Conservation (phyloP, 2,113 vertebrate genomes). For the Corapipo altera region DNA sequence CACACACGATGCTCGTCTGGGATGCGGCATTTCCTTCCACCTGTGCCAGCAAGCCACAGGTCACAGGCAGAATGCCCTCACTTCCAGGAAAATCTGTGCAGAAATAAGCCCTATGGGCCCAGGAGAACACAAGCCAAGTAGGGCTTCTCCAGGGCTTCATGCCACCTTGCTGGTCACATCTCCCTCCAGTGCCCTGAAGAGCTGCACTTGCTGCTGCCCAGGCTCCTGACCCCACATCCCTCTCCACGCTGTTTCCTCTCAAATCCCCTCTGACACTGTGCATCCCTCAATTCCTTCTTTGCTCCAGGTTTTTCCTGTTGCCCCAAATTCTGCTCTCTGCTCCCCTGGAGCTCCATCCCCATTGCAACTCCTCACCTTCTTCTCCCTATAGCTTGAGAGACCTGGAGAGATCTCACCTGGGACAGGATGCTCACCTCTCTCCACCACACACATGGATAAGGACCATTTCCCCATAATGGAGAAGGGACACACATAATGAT, state of each 20-base stretch:
- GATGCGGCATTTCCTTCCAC: neutral
- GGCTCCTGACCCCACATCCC: neutral
- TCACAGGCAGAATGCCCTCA: neutral
- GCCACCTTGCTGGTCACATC: neutral
- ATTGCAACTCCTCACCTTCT: neutral
- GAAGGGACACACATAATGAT: neutral
- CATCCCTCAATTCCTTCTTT: neutral
- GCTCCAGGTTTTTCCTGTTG: neutral
- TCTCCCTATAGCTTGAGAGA: neutral
- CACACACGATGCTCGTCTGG: fast-evolving
- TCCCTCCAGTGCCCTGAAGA: neutral
- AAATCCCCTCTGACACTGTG: neutral
- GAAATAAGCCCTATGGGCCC: neutral
- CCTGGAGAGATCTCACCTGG: neutral
- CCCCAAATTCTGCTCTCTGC: neutral
- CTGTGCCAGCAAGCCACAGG: neutral
- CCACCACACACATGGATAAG: neutral
- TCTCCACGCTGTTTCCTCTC: fast-evolving
- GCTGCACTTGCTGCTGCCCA: neutral
- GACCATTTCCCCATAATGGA: neutral
- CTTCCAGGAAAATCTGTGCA: neutral
- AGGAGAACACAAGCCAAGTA: neutral
- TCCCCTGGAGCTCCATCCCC: neutral
- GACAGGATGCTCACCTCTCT: neutral
- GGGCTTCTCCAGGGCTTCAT: neutral